phyloP scores from a whole-genome alignment of 2,113 vertebrate species.

The Mastomys coucha region DNA sequence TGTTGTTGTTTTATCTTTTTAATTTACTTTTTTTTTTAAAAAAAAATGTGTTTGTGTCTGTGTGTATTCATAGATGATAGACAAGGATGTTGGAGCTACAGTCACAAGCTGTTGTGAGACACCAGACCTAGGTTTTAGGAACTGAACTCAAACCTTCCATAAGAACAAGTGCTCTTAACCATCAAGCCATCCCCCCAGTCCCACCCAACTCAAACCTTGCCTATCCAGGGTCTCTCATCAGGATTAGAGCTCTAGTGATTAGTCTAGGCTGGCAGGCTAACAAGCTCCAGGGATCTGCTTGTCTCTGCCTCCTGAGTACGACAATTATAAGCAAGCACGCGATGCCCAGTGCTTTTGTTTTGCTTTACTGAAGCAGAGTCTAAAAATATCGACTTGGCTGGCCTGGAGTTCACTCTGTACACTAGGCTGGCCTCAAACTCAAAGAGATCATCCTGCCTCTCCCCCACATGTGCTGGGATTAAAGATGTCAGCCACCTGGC shows the following conservation, averaged over 20 bases:
- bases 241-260: background rate
- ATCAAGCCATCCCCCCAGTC: background rate
- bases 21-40: background rate
- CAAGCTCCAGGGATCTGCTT: background rate
- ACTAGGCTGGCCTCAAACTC: background rate
- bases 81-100: no score
- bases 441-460: background rate
- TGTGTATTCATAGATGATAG: background rate
- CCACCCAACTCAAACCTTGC: no score
- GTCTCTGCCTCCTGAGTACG: background rate
- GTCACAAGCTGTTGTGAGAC: background rate
- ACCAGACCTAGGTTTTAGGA: no score
- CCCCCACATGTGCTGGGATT: background rate
- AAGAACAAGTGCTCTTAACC: background rate
- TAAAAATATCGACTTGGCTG: background rate
- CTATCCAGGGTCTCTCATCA: background rate
- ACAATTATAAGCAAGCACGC: background rate
- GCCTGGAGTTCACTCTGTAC: background rate
- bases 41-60: background rate
- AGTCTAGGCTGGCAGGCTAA: background rate
- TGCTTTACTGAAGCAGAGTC: background rate
- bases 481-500: background rate
- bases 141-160: background rate
- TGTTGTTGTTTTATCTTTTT: background rate
- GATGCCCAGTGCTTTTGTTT: background rate